Evolutionary conservation across 2,113 vertebrate species (phyloP).

Genomic region (Austrofundulus limnaeus): DNA sequence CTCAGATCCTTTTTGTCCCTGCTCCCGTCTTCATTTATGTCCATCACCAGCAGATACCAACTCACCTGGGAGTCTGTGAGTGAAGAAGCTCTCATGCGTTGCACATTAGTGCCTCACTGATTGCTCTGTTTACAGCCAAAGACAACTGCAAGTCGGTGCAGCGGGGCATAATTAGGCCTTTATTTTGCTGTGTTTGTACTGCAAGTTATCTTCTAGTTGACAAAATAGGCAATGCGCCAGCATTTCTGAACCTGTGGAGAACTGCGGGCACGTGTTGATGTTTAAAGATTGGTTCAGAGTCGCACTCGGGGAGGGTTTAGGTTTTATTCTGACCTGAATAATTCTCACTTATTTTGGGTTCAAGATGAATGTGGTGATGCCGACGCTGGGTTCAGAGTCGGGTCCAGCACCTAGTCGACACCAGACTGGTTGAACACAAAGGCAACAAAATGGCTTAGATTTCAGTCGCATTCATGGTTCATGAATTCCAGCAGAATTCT

Average conservation of each 20-base stretch:
- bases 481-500: neutral
- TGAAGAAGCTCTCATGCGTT: slow-evolving; percentile 58
- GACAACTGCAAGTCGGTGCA: slow-evolving; percentile 60
- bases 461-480: neutral
- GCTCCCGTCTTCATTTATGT: slow-evolving; percentile 47
- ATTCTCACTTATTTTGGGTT: slow-evolving; percentile 1
- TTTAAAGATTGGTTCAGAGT: slow-evolving; percentile 9
- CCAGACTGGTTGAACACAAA: neutral
- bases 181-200: slow-evolving; percentile 42
- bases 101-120: slow-evolving; percentile 66
- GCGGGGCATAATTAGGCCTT: slow-evolving; percentile 58
- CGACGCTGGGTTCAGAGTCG: neutral
- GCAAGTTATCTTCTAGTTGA: slow-evolving; percentile 36
- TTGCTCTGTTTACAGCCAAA: slow-evolving; percentile 70
- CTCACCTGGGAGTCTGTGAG: slow-evolving; percentile 64
- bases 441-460: neutral
- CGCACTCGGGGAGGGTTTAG: slow-evolving; percentile 1
- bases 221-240: slow-evolving; percentile 26
- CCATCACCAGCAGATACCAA: slow-evolving; percentile 52
- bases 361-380: neutral
- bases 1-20: slow-evolving; percentile 39
- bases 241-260: slow-evolving; percentile 25
- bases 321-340: neutral
- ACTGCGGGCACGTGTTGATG: slow-evolving; percentile 7
- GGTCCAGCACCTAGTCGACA: no score